Evolutionary conservation across 2,797 vertebrate species (phyloP).

Genomic region (Melanogrammus aeglefinus): DNA sequence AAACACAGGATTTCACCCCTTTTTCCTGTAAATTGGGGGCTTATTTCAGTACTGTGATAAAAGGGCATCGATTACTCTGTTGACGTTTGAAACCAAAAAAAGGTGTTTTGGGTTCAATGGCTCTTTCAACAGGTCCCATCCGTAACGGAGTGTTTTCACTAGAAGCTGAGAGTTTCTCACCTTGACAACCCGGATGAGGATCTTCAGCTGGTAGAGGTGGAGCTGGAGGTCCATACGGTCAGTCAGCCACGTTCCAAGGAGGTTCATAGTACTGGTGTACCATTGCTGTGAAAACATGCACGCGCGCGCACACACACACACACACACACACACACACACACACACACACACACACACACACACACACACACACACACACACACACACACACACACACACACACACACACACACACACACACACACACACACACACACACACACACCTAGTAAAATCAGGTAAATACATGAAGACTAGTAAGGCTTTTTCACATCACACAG

Average conservation of each 20-base stretch:
- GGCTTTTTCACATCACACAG: background rate
- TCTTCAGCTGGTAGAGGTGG: slow-evolving; percentile 97
- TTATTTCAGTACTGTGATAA: too few species aligned
- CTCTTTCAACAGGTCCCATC: too few species aligned
- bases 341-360: slow-evolving; percentile 7
- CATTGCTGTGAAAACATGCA: slow-evolving; percentile 89
- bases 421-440: too few species aligned
- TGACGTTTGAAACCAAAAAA: too few species aligned
- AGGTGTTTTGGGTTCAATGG: too few species aligned
- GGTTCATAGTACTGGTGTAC: slow-evolving; percentile 98
- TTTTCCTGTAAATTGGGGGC: too few species aligned
- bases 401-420: background rate
- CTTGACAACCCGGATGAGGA: slow-evolving; percentile 97
- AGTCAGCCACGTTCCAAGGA: slow-evolving; percentile 94
- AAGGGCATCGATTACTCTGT: too few species aligned
- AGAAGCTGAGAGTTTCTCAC: slow-evolving; percentile 58
- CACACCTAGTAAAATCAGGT: background rate
- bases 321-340: slow-evolving; percentile 13
- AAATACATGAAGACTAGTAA: background rate
- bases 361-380: slow-evolving; percentile 9
- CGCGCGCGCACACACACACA: background rate
- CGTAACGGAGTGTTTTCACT: too few species aligned
- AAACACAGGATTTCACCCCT: too few species aligned
- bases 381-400: slow-evolving; percentile 13
- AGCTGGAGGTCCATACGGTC: slow-evolving; percentile 99